phyloP scores from a whole-genome alignment of 2,113 vertebrate genomes.

The Dryoscopus gambensis region DNA sequence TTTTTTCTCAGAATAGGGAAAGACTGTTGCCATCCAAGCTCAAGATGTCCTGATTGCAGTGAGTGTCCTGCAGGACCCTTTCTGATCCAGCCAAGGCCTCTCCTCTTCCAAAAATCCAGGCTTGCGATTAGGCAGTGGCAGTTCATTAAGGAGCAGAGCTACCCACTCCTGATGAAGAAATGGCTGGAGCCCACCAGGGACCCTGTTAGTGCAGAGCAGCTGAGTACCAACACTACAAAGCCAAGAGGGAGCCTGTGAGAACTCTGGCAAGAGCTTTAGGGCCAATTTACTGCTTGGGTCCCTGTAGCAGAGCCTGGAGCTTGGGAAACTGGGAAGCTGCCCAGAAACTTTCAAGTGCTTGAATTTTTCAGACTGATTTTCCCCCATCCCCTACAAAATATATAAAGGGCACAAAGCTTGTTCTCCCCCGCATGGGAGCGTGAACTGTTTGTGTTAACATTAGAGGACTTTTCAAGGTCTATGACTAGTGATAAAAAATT shows the following conservation, averaged over 20 bases:
- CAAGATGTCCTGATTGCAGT: rapidly evolving
- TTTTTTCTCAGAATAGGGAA: neutral
- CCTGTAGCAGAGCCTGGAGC: neutral
- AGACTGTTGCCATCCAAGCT: neutral
- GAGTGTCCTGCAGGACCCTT: neutral
- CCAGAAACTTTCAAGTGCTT: conserved; percentile 28
- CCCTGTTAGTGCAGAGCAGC: neutral
- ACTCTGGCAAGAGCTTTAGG: neutral
- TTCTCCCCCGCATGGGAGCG: neutral
- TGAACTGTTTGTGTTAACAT: neutral
- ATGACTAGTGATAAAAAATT: neutral
- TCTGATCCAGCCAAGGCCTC: neutral
- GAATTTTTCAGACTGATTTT: neutral
- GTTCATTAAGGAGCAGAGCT: neutral
- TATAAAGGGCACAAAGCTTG: neutral
- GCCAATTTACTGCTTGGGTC: neutral
- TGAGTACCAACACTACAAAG: neutral
- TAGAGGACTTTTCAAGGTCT: neutral
- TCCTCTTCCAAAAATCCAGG: neutral
- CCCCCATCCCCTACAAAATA: neutral
- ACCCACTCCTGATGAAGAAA: neutral
- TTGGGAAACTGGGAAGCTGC: conserved; percentile 3
- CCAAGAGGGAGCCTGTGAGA: neutral
- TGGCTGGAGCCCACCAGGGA: neutral
- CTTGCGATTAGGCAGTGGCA: neutral